phyloP scores from a whole-genome alignment of 2,113 vertebrate genomes.

The Tyto alba region DNA sequence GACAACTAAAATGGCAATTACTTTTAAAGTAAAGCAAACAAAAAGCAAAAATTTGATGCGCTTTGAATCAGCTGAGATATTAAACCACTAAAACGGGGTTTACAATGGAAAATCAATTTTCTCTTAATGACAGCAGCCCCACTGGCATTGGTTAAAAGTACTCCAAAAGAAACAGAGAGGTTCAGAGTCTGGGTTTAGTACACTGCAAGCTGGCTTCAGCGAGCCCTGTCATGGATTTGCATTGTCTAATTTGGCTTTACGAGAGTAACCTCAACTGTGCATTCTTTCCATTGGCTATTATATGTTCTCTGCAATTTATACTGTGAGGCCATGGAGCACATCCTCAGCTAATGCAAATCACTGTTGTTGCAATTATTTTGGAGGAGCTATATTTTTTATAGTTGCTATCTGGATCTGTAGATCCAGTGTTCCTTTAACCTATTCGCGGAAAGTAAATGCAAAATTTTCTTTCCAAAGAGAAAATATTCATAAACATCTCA shows the following conservation, averaged over 20 bases:
- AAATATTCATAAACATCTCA: neutral
- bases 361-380: accelerated
- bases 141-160: neutral
- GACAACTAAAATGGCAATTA: neutral
- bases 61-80: neutral
- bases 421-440: neutral
- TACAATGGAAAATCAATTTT: constrained; percentile 31
- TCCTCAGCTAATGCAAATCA: neutral
- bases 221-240: neutral
- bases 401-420: neutral
- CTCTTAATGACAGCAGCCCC: neutral
- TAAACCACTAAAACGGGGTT: neutral
- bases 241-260: neutral
- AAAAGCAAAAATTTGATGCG: neutral
- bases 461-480: neutral
- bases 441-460: neutral
- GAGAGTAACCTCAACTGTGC: neutral
- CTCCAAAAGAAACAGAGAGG: constrained; percentile 3
- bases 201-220: neutral
- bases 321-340: neutral
- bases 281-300: neutral
- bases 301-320: neutral
- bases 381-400: neutral
- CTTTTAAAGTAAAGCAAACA: neutral
- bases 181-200: neutral